A percentile compares a stretch with the other conserved stretches of the same genome.
phyloP scores from a whole-genome alignment of 2,888 invertebrate genomes.

The Hemistola chrysoprasaria region DNA sequence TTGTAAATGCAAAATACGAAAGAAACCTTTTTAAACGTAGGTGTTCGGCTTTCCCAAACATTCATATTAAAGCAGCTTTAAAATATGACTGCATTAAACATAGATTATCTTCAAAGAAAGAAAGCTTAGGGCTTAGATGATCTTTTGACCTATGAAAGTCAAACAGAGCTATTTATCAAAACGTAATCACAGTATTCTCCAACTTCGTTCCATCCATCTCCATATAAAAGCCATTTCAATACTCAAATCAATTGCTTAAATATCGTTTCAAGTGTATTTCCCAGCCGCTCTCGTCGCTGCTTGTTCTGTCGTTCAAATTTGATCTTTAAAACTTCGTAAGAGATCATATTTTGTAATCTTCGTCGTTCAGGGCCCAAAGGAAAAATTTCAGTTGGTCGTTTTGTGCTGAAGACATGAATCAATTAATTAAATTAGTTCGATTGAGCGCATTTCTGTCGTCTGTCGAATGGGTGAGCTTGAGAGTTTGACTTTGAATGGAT shows the following conservation, averaged over 20 bases:
- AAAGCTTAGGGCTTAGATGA: conserved; percentile 4
- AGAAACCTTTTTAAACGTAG: no score
- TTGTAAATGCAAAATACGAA: no score
- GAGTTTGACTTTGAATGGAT: conserved; percentile 26
- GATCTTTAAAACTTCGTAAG: conserved; percentile 19
- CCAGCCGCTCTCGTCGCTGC: conserved; percentile 21
- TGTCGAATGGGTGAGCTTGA: conserved; percentile 20
- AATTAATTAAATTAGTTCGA: conserved; percentile 63
- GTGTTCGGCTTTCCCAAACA: no score
- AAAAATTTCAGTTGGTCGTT: conserved; percentile 30
- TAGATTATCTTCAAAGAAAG: background rate
- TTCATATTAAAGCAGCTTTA: background rate
- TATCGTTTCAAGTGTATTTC: conserved; percentile 36
- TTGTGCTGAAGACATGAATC: conserved; percentile 45
- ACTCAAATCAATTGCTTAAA: conserved; percentile 46
- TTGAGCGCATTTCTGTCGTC: conserved; percentile 43
- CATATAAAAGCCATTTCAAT: conserved; percentile 47
- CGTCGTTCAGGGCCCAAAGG: conserved; percentile 8
- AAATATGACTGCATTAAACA: conserved; percentile 1
- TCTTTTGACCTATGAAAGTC: conserved; percentile 11
- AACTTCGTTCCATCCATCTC: conserved; percentile 37
- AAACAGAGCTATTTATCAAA: conserved; percentile 22
- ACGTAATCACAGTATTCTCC: conserved; percentile 31
- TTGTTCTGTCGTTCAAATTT: conserved; percentile 20
- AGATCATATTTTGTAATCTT: conserved; percentile 27